These are phyloP conservation scores for Macroramphosus scolopax DNA, from an alignment of 2,797 vertebrate species.

Conservation along the genomic window DNA sequence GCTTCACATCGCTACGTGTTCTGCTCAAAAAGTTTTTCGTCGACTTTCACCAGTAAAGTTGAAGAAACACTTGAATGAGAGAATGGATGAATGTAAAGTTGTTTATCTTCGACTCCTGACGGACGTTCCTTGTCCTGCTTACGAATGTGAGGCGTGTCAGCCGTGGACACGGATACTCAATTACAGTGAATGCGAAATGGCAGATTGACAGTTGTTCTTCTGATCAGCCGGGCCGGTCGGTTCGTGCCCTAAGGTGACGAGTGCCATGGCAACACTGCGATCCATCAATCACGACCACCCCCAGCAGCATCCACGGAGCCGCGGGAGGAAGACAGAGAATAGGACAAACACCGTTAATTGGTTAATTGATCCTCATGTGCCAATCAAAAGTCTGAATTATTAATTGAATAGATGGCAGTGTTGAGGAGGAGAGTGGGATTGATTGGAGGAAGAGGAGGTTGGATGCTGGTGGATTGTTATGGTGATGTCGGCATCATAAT, in stretches of 20 bases:
- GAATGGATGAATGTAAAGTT: conserved; percentile 29
- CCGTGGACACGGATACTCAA: conserved; percentile 25
- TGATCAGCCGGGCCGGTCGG: conserved; percentile 9
- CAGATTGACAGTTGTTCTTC: conserved; percentile 19
- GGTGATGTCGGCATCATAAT: conserved; percentile 50
- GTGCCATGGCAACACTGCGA: conserved; percentile 16
- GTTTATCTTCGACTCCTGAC: conserved; percentile 18
- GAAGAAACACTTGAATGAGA: neutral
- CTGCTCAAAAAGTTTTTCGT: no score
- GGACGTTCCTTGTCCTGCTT: conserved; percentile 6
- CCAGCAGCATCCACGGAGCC: neutral
- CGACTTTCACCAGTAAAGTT: no score
- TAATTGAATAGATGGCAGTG: conserved; percentile 38
- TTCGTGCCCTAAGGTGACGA: conserved; percentile 57
- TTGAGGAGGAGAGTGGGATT: conserved; percentile 13
- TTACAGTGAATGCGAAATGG: conserved; percentile 57
- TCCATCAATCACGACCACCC: conserved; percentile 46
- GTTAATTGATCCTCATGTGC: conserved; percentile 55
- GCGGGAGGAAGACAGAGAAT: neutral
- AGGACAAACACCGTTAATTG: conserved; percentile 22
- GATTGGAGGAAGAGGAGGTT: conserved; percentile 25
- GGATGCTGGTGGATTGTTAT: conserved; percentile 49
- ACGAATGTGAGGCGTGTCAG: conserved; percentile 31
- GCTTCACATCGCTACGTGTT: no score
- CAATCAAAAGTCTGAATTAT: conserved; percentile 56